Conservation (phyloP, 1,140 invertebrate species). For the Cotesia glomerata region DNA sequence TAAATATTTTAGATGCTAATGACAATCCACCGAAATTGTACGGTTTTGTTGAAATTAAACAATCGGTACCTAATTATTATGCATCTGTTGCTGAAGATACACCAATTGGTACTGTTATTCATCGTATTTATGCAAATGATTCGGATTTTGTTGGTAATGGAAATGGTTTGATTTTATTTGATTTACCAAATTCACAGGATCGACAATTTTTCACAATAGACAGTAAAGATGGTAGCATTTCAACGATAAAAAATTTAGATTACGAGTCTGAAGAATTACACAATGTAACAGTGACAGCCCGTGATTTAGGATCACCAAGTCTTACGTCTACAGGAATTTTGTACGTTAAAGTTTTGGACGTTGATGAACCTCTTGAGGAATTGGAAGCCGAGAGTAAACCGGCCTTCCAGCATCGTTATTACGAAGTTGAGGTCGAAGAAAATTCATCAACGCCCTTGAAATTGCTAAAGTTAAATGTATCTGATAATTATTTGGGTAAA, state of each 20-base stretch:
- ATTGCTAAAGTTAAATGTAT: constrained; percentile 74
- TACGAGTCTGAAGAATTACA: constrained; percentile 71
- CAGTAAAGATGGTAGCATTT: constrained; percentile 80
- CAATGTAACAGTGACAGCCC: constrained; percentile 81
- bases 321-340: constrained; percentile 79
- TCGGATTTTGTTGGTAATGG: constrained; percentile 83
- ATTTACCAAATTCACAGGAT: constrained; percentile 68
- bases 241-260: constrained; percentile 75
- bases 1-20: constrained; percentile 82
- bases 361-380: constrained; percentile 61
- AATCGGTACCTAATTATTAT: constrained; percentile 71
- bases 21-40: constrained; percentile 78
- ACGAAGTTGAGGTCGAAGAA: constrained; percentile 79
- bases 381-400: constrained; percentile 49
- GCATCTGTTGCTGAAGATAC: constrained; percentile 73
- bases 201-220: constrained; percentile 78
- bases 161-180: constrained; percentile 79
- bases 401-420: constrained; percentile 75
- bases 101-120: constrained; percentile 72
- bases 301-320: constrained; percentile 82
- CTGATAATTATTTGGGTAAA: constrained; percentile 65
- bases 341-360: constrained; percentile 71
- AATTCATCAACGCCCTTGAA: constrained; percentile 74
- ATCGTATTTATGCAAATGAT: constrained; percentile 81
- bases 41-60: constrained; percentile 69